phyloP scores from a whole-genome alignment of 2,113 vertebrate genomes.

The Lasiurus cinereus region DNA sequence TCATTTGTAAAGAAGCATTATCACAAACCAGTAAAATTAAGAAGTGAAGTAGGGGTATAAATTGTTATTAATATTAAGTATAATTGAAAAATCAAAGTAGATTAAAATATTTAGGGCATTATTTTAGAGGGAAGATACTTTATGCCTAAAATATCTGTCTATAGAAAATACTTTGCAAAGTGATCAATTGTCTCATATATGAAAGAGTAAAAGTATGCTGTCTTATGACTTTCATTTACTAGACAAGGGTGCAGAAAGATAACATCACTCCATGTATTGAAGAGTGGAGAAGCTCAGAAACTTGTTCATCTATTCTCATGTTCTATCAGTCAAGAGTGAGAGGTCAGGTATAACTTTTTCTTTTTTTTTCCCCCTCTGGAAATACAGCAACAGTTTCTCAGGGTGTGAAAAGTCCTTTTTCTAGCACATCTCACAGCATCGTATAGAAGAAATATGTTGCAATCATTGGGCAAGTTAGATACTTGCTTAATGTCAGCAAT shows the following conservation, averaged over 20 bases:
- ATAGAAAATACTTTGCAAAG: not conserved
- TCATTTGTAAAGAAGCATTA: not conserved
- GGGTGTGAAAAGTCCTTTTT: not conserved
- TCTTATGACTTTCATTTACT: not conserved
- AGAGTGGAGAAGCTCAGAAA: not conserved
- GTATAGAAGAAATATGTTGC: conserved; percentile 56
- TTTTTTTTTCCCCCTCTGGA: not conserved
- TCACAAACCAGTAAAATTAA: not conserved
- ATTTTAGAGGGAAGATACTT: not conserved
- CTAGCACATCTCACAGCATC: not conserved
- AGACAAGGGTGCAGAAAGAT: not conserved
- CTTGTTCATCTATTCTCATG: not conserved
- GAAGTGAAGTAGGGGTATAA: not conserved
- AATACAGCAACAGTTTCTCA: not conserved
- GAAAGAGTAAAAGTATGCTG: not conserved
- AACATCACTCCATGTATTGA: not conserved
- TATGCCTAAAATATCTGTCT: not conserved
- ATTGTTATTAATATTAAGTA: not conserved
- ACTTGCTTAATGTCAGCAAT: conserved; percentile 59
- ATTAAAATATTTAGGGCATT: not conserved
- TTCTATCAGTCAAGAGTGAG: not conserved
- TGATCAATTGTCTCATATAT: not conserved
- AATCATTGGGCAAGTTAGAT: conserved; percentile 36
- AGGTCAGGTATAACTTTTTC: not conserved
- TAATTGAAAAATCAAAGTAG: not conserved